These are phyloP conservation scores for Tetramorium simillimum DNA, from an alignment of 1,140 invertebrate species.

Conservation along the genomic window DNA sequence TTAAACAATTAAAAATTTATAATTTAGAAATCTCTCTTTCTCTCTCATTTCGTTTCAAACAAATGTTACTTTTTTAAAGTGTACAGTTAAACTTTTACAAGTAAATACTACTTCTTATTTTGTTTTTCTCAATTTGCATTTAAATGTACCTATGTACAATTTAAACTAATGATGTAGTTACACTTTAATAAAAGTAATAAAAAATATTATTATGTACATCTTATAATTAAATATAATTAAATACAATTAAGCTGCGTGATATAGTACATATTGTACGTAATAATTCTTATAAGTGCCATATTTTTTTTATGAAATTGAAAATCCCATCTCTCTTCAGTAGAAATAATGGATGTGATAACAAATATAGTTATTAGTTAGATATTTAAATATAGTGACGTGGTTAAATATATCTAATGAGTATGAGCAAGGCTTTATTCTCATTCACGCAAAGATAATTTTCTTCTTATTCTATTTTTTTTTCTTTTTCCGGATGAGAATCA, in stretches of 20 bases:
- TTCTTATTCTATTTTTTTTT: conserved; percentile 53
- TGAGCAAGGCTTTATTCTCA: background rate
- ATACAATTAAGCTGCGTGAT: background rate
- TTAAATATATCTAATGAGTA: background rate
- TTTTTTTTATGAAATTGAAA: background rate
- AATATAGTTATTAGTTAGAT: background rate
- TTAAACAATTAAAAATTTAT: background rate
- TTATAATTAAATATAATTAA: conserved; percentile 6
- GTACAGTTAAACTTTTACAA: background rate
- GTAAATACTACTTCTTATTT: background rate
- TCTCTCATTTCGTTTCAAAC: background rate
- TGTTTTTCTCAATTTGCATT: background rate
- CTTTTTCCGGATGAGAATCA: conserved; percentile 62
- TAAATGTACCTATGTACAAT: background rate
- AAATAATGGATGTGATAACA: background rate
- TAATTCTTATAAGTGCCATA: background rate
- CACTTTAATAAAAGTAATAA: background rate
- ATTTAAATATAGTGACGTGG: background rate
- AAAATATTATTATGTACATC: background rate
- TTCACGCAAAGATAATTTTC: conserved; percentile 3
- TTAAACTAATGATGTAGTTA: background rate
- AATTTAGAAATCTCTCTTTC: background rate
- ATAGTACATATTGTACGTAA: background rate
- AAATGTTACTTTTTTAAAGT: background rate
- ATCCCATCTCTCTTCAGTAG: background rate